Base-by-base conservation (phyloP, 2,797 vertebrate species). In the Xyrichtys novacula region DNA sequence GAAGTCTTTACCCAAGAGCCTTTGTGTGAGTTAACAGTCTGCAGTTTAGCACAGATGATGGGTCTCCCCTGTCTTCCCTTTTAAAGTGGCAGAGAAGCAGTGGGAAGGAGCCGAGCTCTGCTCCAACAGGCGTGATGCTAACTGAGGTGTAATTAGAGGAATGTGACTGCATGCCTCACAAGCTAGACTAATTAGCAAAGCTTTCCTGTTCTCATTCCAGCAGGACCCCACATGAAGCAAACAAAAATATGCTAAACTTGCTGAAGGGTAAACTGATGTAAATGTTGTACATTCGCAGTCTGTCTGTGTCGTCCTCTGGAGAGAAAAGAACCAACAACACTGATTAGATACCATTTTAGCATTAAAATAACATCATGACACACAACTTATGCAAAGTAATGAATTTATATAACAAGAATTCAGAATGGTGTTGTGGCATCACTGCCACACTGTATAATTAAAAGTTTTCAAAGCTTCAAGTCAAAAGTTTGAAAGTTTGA, bases 101-200 rank as follows among this genome's bases (percentile, higher is more conserved):
- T 42, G 26, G 40, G 36, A 49, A 56, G 31, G 20, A 50, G 34
- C 19, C 12, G 10, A 34, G 44, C 71, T 78, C 22, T 47, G 68
- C 80, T 71, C 67, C 25, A 61, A 15, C 64, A 75, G 63, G 55
- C 59, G 0, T 40, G 65, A 73, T 66, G 49, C 25, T 39, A 31
- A 68, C 71, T 69, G 52, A 12, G 44, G 46, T 47, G 76, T 54
- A 73, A 80, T 85, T 71, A 75, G 76, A 76, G 28, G 40, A 65
- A 62, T 64, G 61, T 56, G 34, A 34, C 49, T 29, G 53, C 71
- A 75, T 19, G 81, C 73, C 34, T 66, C 38, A 65, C 59, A 69
- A 76, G 71, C 74, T 26, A 12, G 7, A 49, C 74, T 81, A 85
- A 88, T 89, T 85, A 86, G 62, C 65, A 75, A 81, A 83, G 84